Evolutionary conservation across 2,113 vertebrate genomes (phyloP).

Genomic region (Macquaria australasica): DNA sequence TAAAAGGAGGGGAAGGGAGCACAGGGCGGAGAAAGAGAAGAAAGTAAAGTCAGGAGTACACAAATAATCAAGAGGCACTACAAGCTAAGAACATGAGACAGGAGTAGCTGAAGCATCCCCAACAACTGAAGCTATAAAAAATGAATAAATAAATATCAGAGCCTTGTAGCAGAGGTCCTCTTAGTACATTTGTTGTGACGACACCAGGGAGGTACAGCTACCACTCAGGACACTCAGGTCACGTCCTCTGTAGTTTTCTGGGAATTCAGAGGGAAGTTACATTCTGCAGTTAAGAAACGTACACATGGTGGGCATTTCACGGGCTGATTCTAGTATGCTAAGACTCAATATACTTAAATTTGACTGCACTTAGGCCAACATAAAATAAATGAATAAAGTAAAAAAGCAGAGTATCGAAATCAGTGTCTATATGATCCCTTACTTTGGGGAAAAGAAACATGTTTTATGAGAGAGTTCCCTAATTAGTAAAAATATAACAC

Average conservation of each 20-base stretch:
- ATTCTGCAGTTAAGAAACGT: neutral
- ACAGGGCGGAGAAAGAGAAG: neutral
- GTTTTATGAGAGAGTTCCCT: neutral
- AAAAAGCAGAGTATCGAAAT: neutral
- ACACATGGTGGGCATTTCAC: neutral
- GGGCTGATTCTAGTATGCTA: neutral
- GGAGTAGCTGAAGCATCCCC: neutral
- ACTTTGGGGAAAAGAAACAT: neutral
- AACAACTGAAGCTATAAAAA: neutral
- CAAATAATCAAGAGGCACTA: neutral
- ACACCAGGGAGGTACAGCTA: neutral
- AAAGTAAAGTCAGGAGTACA: neutral
- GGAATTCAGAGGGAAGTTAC: neutral
- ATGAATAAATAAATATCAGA: conserved; percentile 23
- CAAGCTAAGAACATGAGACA: conserved; percentile 5
- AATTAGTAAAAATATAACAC: neutral
- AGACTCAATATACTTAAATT: neutral
- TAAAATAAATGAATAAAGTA: neutral
- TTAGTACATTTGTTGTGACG: conserved; percentile 51
- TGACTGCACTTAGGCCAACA: neutral
- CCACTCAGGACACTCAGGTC: conserved; percentile 28
- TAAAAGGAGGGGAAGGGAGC: neutral
- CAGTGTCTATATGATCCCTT: neutral
- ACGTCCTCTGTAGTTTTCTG: neutral
- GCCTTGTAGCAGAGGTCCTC: conserved; percentile 19